Conservation (phyloP, 2,113 vertebrate genomes). For the Lepidiolamprologus cunningtoni region DNA sequence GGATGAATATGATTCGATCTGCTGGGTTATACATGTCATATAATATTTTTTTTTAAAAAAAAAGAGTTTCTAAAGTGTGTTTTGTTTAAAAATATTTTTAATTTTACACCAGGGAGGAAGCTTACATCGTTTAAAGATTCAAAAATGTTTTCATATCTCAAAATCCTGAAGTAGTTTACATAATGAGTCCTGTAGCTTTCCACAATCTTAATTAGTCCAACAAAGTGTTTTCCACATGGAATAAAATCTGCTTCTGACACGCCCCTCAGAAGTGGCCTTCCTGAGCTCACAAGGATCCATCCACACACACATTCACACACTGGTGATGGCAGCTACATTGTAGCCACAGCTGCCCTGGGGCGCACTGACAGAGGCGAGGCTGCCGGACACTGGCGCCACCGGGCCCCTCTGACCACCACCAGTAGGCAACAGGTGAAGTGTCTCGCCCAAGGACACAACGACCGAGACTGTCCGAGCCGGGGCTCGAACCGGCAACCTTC, state of each 20-base stretch:
- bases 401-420: background rate
- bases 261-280: background rate
- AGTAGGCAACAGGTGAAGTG: background rate
- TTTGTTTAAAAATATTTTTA: background rate
- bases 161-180: background rate
- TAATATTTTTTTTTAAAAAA: too few species aligned
- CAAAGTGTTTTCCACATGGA: background rate
- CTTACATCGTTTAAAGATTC: background rate
- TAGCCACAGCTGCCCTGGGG: accelerated
- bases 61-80: accelerated
- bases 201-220: background rate
- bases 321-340: background rate
- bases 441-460: accelerated
- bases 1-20: background rate
- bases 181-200: background rate
- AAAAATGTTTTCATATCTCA: background rate
- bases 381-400: background rate
- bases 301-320: accelerated
- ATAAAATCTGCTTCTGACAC: background rate
- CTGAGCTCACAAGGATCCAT: background rate
- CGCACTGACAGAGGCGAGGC: background rate
- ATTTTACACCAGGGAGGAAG: background rate
- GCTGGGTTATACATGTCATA: background rate
- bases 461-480: accelerated
- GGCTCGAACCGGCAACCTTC: background rate